A percentile compares a stretch with the other conserved stretches of the same genome.
Evolutionary conservation across 2,888 invertebrate species (phyloP).

Genomic region (Andrena bicolor): DNA sequence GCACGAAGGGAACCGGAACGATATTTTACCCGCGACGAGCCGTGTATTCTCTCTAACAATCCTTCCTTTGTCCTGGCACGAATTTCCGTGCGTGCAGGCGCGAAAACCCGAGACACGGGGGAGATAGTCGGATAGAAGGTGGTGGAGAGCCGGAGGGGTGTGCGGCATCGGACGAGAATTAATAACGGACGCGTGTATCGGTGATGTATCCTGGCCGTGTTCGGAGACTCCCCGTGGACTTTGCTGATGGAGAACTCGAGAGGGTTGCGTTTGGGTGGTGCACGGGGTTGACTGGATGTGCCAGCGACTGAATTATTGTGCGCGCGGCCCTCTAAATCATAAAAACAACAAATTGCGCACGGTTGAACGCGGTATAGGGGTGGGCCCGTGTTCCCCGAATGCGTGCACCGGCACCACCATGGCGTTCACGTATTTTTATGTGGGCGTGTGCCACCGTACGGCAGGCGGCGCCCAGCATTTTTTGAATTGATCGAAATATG

Average conservation of each 20-base stretch:
- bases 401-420: background rate
- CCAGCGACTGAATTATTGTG: slow-evolving; percentile 80
- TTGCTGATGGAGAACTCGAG: slow-evolving; percentile 75
- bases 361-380: slow-evolving; percentile 53
- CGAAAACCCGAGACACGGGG: slow-evolving; percentile 64
- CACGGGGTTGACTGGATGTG: slow-evolving; percentile 63
- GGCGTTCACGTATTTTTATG: slow-evolving; percentile 45
- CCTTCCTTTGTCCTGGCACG: slow-evolving; percentile 64
- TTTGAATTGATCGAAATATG: slow-evolving; percentile 81
- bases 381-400: slow-evolving; percentile 23
- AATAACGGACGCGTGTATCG: slow-evolving; percentile 76
- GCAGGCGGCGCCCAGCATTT: slow-evolving; percentile 66
- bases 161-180: slow-evolving; percentile 73
- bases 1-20: slow-evolving; percentile 71
- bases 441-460: background rate
- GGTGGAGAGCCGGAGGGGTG: slow-evolving; percentile 30
- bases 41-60: slow-evolving; percentile 66
- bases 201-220: slow-evolving; percentile 70
- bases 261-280: slow-evolving; percentile 53
- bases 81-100: slow-evolving; percentile 71
- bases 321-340: slow-evolving; percentile 80
- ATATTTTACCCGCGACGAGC: slow-evolving; percentile 69
- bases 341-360: slow-evolving; percentile 81
- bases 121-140: slow-evolving; percentile 44
- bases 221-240: slow-evolving; percentile 78